Evolutionary conservation across 1,140 invertebrate genomes (phyloP).

Genomic region (Drusus annulatus): DNA sequence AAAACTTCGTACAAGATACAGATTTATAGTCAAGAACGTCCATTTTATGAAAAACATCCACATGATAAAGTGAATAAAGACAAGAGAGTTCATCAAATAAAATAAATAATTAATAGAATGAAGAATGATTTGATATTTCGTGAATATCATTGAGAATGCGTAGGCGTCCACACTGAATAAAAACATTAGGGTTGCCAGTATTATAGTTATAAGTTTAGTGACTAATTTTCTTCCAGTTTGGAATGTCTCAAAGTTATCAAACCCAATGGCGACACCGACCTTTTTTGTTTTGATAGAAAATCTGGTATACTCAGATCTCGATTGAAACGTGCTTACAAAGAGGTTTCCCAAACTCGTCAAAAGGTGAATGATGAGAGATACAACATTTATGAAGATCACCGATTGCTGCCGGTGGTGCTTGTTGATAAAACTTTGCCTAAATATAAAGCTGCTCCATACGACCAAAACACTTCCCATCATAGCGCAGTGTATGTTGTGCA

Average conservation of each 20-base stretch:
- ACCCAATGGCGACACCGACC: neutral
- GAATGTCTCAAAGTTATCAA: too few species aligned
- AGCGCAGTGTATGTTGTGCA: neutral
- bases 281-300: neutral
- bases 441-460: too few species aligned
- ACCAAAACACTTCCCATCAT: too few species aligned
- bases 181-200: too few species aligned
- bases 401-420: too few species aligned
- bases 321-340: neutral
- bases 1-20: neutral
- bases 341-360: neutral
- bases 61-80: neutral
- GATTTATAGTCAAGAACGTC: neutral
- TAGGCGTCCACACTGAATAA: too few species aligned
- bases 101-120: neutral
- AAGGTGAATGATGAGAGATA: neutral
- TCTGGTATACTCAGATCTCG: neutral
- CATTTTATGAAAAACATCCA: neutral
- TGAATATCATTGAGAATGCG: too few species aligned
- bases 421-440: too few species aligned
- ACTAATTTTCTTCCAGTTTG: too few species aligned
- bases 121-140: too few species aligned
- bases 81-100: neutral
- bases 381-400: too few species aligned
- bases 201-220: too few species aligned